phyloP scores from a whole-genome alignment of 2,113 vertebrate species.

The Poeciliopsis prolifica region DNA sequence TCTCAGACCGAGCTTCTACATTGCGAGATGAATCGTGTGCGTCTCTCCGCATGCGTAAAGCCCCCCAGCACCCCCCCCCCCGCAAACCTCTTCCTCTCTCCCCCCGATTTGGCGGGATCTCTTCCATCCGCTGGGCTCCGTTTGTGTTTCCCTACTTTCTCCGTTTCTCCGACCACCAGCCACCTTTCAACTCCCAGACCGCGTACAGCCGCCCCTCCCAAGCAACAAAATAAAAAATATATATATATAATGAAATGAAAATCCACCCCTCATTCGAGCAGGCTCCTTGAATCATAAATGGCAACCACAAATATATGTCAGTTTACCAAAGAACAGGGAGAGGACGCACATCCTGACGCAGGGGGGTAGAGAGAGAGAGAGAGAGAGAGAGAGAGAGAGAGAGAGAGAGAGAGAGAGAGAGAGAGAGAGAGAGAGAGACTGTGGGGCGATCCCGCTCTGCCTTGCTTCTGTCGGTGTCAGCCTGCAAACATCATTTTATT shows the following conservation, averaged over 20 bases:
- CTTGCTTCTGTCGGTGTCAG: constrained; percentile 13
- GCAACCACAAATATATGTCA: constrained; percentile 76
- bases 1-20: constrained; percentile 5
- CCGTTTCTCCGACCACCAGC: constrained; percentile 18
- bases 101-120: constrained; percentile 67
- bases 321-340: constrained; percentile 78
- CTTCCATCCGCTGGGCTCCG: constrained; percentile 62
- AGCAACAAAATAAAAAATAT: not conserved
- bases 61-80: constrained; percentile 28
- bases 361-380: not conserved
- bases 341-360: constrained; percentile 74
- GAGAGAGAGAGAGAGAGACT: not conserved
- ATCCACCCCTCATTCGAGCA: constrained; percentile 22
- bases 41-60: constrained; percentile 50
- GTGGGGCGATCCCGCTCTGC: constrained; percentile 10
- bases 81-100: no score
- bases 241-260: no score
- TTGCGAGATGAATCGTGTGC: constrained; percentile 42
- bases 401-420: no score
- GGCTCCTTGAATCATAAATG: constrained; percentile 75
- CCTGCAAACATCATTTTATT: constrained; percentile 3
- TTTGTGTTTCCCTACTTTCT: constrained; percentile 63
- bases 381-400: no score
- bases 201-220: constrained; percentile 24
- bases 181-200: constrained; percentile 27